Evolutionary conservation across 2,888 invertebrate species (phyloP), one percentile per base, ranked within the genome.

Genomic region (Tachina grossa): DNA sequence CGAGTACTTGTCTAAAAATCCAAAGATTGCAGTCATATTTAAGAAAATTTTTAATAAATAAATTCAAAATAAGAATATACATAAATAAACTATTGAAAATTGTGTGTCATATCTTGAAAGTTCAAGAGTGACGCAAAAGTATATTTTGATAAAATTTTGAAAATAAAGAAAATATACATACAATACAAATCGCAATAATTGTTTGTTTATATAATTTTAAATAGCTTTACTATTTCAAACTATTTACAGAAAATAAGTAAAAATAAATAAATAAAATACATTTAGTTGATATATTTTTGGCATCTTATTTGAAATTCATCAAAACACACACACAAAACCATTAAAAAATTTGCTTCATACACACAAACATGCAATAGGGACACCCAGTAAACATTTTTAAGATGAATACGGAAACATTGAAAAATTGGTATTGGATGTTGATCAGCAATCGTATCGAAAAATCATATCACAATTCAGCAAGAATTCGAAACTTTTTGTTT

Each of bases 281-380:
- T 49, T 77, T 49, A 57, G 31, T 47, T 68, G 45, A 79, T 57
- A 65, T 49, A 43, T 49, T 74, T 74, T 84, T 79, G 83, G 83
- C 78, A 68, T 78, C 69, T 53, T 53, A 31, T 79, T 61, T 57
- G 11, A 43, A 61, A 61, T 13, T 22, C 14, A 68, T 19, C 49
- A 68, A 51, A 59, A 49, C 19, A 77, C 39, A 68, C 11, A 22
- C 31, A 13, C 16, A 68, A 31, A 43, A 1, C 10, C n/a, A 22
- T 31, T 63, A 75, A 22, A 14, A 53, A 11, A 9, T 9, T 16
- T 10, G 10, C 19, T 11, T 31, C 31, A 31, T 22, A 31, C 39
- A 63, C 8, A 13, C 11, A 10, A 2, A 14, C 31, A 31, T 2
- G 22, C 31, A 6, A 31, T 14, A 9, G 9, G 22, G 31, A 31